Evolutionary conservation across 2,797 vertebrate species (phyloP).

Genomic region (Alfaro cultratus): DNA sequence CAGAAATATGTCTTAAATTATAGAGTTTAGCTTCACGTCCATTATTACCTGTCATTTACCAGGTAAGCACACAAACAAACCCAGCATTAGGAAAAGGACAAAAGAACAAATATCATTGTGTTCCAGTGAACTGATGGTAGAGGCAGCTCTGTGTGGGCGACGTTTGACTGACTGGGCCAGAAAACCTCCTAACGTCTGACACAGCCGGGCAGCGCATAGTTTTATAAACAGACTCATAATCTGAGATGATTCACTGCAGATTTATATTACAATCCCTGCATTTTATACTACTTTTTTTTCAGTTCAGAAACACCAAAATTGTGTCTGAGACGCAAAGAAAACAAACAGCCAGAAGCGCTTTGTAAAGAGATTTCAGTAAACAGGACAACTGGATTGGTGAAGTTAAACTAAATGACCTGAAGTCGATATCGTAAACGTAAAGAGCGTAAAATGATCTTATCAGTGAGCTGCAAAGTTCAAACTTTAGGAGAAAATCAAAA

Average conservation of each 20-base stretch:
- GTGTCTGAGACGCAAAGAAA: background rate
- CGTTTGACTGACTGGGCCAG: conserved; percentile 7
- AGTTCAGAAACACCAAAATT: background rate
- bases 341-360: background rate
- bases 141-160: background rate
- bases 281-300: background rate
- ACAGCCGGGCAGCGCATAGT: no score
- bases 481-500: background rate
- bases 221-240: background rate
- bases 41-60: no score
- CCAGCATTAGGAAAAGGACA: background rate
- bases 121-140: background rate
- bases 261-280: background rate
- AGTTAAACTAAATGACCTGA: background rate
- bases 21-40: background rate
- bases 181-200: conserved; percentile 1
- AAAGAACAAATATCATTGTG: background rate
- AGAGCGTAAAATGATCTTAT: background rate
- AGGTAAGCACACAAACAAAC: background rate
- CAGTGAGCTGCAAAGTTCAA: background rate
- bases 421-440: background rate
- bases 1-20: background rate
- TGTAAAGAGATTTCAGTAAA: background rate
- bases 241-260: background rate
- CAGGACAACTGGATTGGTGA: background rate